phyloP scores from a whole-genome alignment of 2,888 invertebrate genomes.

The Poecilobothrus nobilitatus region DNA sequence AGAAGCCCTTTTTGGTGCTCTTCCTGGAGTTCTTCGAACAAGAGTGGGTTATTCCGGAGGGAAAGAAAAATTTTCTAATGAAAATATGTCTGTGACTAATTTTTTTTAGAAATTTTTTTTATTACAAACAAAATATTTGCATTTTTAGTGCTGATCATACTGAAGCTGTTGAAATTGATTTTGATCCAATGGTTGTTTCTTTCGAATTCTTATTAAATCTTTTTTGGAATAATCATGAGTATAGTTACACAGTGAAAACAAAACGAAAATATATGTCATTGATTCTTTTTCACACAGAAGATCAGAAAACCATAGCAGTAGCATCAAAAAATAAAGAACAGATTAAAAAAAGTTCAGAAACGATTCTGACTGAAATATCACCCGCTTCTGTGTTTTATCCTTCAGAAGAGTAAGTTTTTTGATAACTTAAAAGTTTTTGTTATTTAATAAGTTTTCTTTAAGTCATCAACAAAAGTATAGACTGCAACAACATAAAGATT shows the following conservation, averaged over 20 bases:
- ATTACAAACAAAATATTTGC: not conserved
- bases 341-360: slow-evolving; percentile 39
- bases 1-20: slow-evolving; percentile 62
- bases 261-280: slow-evolving; percentile 79
- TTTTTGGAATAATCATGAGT: slow-evolving; percentile 86
- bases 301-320: slow-evolving; percentile 66
- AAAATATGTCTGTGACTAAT: slow-evolving; percentile 53
- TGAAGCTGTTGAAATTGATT: slow-evolving; percentile 81
- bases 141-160: slow-evolving; percentile 74
- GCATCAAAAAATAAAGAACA: slow-evolving; percentile 40
- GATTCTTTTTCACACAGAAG: slow-evolving; percentile 74
- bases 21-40: slow-evolving; percentile 63
- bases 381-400: slow-evolving; percentile 68
- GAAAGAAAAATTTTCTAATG: slow-evolving; percentile 65
- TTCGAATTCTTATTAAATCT: slow-evolving; percentile 63
- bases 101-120: slow-evolving; percentile 31
- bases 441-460: slow-evolving; percentile 29
- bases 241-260: slow-evolving; percentile 61
- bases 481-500: slow-evolving; percentile 65
- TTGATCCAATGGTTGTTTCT: slow-evolving; percentile 62
- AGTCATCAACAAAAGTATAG: slow-evolving; percentile 92
- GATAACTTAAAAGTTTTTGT: not conserved
- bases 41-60: slow-evolving; percentile 85
- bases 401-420: slow-evolving; percentile 73
- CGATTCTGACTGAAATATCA: slow-evolving; percentile 56